Conservation (phyloP, 2,888 invertebrate genomes). For the Agriotes lineatus region DNA sequence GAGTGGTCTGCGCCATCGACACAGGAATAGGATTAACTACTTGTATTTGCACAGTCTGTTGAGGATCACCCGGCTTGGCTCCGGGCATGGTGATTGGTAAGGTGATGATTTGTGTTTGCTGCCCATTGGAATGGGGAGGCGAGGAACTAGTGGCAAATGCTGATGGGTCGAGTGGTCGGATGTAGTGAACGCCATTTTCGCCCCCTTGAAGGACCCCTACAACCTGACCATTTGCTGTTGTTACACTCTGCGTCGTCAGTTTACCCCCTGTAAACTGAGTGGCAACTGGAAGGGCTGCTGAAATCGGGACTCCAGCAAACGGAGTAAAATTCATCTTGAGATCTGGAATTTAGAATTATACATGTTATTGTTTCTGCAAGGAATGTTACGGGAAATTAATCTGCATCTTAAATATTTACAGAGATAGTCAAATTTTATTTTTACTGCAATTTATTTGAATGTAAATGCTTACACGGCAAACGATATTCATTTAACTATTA, state of each 20-base stretch:
- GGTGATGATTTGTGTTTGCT: slow-evolving; percentile 77
- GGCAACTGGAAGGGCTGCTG: slow-evolving; percentile 71
- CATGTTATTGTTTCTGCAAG: no score
- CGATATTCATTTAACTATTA: no score
- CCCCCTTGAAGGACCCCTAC: slow-evolving; percentile 78
- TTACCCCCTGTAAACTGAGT: slow-evolving; percentile 75
- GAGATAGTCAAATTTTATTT: neutral
- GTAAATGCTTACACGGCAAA: no score
- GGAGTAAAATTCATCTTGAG: slow-evolving; percentile 82
- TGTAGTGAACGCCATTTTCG: slow-evolving; percentile 81
- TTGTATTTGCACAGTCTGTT: slow-evolving; percentile 84
- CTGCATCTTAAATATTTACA: no score
- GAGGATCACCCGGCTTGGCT: slow-evolving; percentile 80
- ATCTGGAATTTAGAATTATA: neutral
- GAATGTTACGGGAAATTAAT: no score
- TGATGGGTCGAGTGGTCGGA: slow-evolving; percentile 74
- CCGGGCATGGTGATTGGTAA: slow-evolving; percentile 84
- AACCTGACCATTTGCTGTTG: slow-evolving; percentile 76
- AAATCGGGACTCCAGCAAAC: slow-evolving; percentile 73
- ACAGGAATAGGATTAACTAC: slow-evolving; percentile 62
- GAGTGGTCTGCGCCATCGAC: slow-evolving; percentile 58
- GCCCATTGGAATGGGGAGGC: slow-evolving; percentile 55
- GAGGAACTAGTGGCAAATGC: slow-evolving; percentile 63
- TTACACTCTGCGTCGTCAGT: slow-evolving; percentile 78
- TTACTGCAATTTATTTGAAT: no score